Conservation (phyloP, 2,113 vertebrate genomes). For the Thymallus thymallus region DNA sequence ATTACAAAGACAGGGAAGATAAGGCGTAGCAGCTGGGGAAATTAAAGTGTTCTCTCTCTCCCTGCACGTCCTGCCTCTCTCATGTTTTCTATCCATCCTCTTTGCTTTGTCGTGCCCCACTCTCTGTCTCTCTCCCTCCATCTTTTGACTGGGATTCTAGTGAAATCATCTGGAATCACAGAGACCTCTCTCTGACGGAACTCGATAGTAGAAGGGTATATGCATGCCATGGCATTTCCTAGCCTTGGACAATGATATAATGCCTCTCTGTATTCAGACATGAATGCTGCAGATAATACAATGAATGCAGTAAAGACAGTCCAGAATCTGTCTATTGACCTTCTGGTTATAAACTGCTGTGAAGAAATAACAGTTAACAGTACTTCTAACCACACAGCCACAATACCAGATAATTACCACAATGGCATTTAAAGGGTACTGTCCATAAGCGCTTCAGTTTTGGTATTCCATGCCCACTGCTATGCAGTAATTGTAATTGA, state of each 20-base stretch:
- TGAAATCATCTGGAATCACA: not conserved
- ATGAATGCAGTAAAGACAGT: not conserved
- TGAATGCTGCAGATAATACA: not conserved
- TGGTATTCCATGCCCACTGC: not conserved
- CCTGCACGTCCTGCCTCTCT: not conserved
- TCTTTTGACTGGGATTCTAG: not conserved
- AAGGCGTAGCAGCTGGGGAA: slow-evolving; percentile 21
- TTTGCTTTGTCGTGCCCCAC: not conserved
- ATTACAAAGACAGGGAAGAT: slow-evolving; percentile 39
- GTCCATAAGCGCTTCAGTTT: not conserved
- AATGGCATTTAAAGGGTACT: not conserved
- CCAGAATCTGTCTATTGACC: not conserved
- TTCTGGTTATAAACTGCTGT: not conserved
- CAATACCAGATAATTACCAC: not conserved
- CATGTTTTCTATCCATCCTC: not conserved
- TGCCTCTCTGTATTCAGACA: slow-evolving; percentile 48
- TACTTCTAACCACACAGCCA: not conserved
- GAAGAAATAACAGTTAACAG: too few species aligned
- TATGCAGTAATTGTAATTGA: not conserved
- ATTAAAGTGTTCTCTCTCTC: slow-evolving; percentile 20
- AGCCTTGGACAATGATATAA: slow-evolving; percentile 18
- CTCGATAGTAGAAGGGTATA: not conserved
- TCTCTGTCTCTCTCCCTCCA: not conserved
- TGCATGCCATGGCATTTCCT: not conserved
- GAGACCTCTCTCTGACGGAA: not conserved